Evolutionary conservation across 1,140 invertebrate genomes (phyloP), one percentile per base, ranked within the genome.

Genomic region (Steinernema khuongi): DNA sequence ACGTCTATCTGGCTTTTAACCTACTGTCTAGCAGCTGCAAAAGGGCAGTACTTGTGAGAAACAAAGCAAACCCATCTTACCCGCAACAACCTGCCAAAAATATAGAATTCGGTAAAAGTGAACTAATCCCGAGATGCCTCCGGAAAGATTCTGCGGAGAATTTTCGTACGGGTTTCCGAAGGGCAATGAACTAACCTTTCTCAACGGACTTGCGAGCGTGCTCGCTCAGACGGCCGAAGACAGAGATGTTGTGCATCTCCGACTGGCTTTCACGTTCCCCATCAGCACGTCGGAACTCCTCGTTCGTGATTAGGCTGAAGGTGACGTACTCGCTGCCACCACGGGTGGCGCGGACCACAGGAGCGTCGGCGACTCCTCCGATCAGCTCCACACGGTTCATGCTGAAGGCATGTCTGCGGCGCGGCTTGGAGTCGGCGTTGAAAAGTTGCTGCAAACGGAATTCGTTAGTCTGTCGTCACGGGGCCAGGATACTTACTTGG

Each of bases 231-330:
- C 43, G 32, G 31, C 75, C 71, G 66, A 77, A 77, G 1, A 74
- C 72, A 22, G 71, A 43, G 18, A 77, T 28, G 0, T 11, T 17
- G 67, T 77, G 75, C 22, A 66, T 29, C 50, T 77, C 75, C 22
- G 31, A 29, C 33, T 74, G 19, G 14, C 26, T 43, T 18, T 36
- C 0, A 22, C 60, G 28, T 29, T 75, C 68, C 28, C 68, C 72
- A 26, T 0, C 31, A 2, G 71, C 71, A 7, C 18, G 68, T 0
- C 30, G 30, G 17, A 43, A 11, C 19, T 29, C 30, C 4, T 43
- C 32, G 50, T 77, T 77, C 43, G 76, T 77, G 70, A 77, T 77
- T 33, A 77, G 19, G 31, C 72, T 75, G 70, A 77, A 41, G 17
- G 73, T 36, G 22, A 67, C 32, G 50, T 67, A 77, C 1, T 32